These are phyloP conservation scores for Poecilus cupreus DNA, from an alignment of 2,888 invertebrate species.

Conservation along the genomic window DNA sequence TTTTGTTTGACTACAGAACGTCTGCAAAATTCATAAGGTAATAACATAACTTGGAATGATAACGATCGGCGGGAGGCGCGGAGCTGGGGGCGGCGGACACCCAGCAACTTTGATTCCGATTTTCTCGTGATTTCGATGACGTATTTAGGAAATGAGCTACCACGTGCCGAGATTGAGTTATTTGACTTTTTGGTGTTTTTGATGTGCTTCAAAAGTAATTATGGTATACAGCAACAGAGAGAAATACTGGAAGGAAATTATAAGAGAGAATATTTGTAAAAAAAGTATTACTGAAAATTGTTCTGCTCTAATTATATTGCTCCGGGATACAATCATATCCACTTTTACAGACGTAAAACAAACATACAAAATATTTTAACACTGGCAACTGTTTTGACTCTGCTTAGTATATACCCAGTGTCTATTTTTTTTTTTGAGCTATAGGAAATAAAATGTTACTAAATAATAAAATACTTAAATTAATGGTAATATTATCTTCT, in stretches of 20 bases:
- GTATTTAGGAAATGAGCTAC: not conserved
- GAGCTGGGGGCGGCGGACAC: not conserved
- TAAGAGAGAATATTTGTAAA: not conserved
- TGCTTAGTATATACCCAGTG: no score
- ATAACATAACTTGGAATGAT: slow-evolving; percentile 28
- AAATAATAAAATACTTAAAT: no score
- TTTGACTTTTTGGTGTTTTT: not conserved
- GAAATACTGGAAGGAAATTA: not conserved
- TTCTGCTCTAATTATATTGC: no score
- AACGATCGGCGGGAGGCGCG: not conserved
- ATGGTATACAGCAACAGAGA: not conserved
- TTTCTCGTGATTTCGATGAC: slow-evolving; percentile 1
- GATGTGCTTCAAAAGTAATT: not conserved
- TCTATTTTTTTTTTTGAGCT: no score
- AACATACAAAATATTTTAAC: no score
- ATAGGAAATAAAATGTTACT: no score
- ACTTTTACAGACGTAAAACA: no score
- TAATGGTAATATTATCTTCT: no score
- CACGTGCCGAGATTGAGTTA: not conserved
- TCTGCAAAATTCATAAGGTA: slow-evolving; percentile 50
- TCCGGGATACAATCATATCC: no score
- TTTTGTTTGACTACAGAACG: slow-evolving; percentile 51
- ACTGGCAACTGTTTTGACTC: no score
- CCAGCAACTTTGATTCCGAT: not conserved
- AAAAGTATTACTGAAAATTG: not conserved